A percentile compares a stretch with the other conserved stretches of the same genome.
Conservation (phyloP, 2,113 vertebrate genomes). For the Tinamus guttatus region DNA sequence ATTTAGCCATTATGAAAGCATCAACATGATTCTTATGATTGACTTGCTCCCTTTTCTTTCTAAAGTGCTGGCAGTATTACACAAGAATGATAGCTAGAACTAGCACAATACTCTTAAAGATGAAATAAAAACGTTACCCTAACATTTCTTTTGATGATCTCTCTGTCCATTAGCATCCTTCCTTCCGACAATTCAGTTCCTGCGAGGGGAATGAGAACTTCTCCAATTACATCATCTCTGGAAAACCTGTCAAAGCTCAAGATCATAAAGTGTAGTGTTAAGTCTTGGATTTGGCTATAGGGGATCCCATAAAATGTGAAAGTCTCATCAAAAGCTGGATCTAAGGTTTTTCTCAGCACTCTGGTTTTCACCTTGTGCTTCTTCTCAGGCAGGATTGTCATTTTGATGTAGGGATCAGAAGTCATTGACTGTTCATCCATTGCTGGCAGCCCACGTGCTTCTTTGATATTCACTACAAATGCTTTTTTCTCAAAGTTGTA, state of each 20-base stretch:
- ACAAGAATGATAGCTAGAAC: neutral
- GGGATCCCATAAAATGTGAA: constrained; percentile 97
- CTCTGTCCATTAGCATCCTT: too few species aligned
- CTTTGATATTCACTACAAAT: constrained; percentile 96
- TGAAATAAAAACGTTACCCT: constrained; percentile 84
- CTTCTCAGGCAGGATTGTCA: constrained; percentile 96
- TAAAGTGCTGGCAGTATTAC: neutral
- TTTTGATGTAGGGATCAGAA: constrained; percentile 98
- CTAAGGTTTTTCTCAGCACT: constrained; percentile 95
- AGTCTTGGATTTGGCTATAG: constrained; percentile 87
- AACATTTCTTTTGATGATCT: constrained; percentile 95
- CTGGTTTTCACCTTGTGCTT: constrained; percentile 98
- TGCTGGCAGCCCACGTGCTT: constrained; percentile 91
- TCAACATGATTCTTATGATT: neutral
- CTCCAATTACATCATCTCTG: constrained; percentile 95
- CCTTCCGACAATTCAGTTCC: too few species aligned
- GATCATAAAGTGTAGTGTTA: constrained; percentile 93
- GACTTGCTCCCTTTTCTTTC: neutral
- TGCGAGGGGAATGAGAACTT: constrained; percentile 93
- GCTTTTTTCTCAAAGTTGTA: constrained; percentile 97
- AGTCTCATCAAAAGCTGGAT: constrained; percentile 97
- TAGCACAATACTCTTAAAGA: neutral
- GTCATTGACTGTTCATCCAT: constrained; percentile 98
- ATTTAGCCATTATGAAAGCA: neutral
- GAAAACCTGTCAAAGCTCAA: constrained; percentile 98